Conservation (phyloP, 2,113 vertebrate genomes). For the Pardalotus punctatus region DNA sequence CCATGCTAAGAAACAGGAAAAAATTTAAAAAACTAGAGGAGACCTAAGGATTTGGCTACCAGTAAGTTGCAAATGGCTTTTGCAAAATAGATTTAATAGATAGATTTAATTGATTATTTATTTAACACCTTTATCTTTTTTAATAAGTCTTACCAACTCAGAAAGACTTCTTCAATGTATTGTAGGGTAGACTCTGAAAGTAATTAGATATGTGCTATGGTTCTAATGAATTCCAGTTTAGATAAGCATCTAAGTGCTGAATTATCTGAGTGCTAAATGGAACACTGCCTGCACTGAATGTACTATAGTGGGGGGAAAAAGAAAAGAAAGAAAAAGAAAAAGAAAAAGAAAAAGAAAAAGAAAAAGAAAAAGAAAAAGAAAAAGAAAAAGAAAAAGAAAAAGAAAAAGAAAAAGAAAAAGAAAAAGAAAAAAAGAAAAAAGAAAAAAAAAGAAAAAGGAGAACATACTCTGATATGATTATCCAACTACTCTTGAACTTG, state of each 20-base stretch:
- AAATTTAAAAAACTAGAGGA: not conserved
- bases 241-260: not conserved
- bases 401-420: too few relatives aligned
- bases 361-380: too few relatives aligned
- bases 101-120: too few relatives aligned
- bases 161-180: not conserved
- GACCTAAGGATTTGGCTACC: not conserved
- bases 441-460: not conserved
- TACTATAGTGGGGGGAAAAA: not conserved
- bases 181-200: not conserved
- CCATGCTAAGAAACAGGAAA: not conserved
- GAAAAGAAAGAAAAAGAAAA: too few relatives aligned
- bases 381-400: too few relatives aligned
- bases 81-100: not conserved
- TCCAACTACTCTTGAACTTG: not conserved
- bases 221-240: not conserved
- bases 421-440: not conserved
- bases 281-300: not conserved
- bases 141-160: not conserved
- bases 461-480: not conserved
- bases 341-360: too few relatives aligned
- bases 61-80: not conserved
- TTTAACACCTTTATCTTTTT: not conserved
- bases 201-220: not conserved
- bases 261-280: not conserved